Conservation (phyloP, 2,888 invertebrate species). For the Cerastoderma edule region DNA sequence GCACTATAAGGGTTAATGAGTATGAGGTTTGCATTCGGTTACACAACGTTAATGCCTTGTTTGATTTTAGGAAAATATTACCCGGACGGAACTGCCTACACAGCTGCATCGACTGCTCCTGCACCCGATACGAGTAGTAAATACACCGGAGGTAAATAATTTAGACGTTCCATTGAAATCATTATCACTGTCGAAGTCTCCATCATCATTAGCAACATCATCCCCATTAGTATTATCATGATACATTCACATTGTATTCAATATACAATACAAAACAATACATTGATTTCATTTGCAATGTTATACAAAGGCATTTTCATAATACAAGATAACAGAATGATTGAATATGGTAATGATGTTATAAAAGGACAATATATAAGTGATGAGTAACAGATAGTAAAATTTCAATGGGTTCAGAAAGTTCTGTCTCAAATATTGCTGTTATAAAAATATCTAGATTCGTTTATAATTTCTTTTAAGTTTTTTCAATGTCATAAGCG, state of each 20-base stretch:
- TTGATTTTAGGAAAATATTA: conserved; percentile 62
- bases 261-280: too few relatives aligned
- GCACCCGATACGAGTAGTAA: conserved; percentile 25
- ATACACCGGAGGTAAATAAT: conserved; percentile 52
- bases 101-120: conserved; percentile 48
- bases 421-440: too few relatives aligned
- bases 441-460: too few relatives aligned
- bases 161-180: background rate
- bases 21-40: background rate
- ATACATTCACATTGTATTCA: too few relatives aligned
- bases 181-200: background rate
- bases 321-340: background rate
- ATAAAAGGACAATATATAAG: too few relatives aligned
- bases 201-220: background rate
- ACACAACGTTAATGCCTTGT: background rate
- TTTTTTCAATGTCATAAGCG: too few relatives aligned
- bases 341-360: too few relatives aligned
- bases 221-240: background rate
- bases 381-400: too few relatives aligned
- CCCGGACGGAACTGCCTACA: conserved; percentile 66
- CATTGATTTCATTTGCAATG: background rate
- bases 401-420: too few relatives aligned
- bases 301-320: background rate
- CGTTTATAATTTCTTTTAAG: too few relatives aligned
- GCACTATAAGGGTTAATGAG: background rate